phyloP scores from a whole-genome alignment of 2,797 vertebrate genomes.

The Tenualosa ilisha region DNA sequence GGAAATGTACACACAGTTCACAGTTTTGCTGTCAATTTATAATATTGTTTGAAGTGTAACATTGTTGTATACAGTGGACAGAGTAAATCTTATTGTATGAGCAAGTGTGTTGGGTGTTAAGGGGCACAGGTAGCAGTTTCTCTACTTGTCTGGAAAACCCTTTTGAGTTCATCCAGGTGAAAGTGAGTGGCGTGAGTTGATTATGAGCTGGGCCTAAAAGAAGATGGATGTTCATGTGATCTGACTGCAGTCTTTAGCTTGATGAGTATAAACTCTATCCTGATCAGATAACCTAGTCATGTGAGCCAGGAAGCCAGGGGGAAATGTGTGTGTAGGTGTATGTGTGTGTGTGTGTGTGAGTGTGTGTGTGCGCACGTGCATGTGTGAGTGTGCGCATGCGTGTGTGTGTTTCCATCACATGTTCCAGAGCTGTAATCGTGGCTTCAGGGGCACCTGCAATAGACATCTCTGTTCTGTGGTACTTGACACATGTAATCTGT shows the following conservation, averaged over 20 bases:
- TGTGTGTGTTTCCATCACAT: background rate
- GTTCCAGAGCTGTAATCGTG: background rate
- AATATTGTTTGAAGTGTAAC: background rate
- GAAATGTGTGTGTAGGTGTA: background rate
- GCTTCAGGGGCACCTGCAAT: background rate
- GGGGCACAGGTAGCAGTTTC: constrained; percentile 19
- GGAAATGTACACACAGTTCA: background rate
- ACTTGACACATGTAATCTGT: constrained; percentile 21
- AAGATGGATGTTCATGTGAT: constrained; percentile 41
- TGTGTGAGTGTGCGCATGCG: background rate
- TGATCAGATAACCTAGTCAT: constrained; percentile 46
- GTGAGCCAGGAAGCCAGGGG: constrained; percentile 25
- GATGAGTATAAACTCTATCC: constrained; percentile 40
- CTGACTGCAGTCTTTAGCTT: constrained; percentile 20
- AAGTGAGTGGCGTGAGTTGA: constrained; percentile 30
- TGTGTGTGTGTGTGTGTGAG: background rate
- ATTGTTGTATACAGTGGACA: background rate
- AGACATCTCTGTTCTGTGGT: background rate
- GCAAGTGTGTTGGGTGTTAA: background rate
- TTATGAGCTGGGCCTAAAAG: constrained; percentile 37
- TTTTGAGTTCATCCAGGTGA: background rate
- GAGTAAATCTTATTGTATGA: background rate
- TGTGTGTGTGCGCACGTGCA: background rate
- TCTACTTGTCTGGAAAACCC: constrained; percentile 7
- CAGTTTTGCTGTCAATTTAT: background rate